Evolutionary conservation across 2,113 vertebrate species (phyloP).

Genomic region (Protobothrops flavoviridis): DNA sequence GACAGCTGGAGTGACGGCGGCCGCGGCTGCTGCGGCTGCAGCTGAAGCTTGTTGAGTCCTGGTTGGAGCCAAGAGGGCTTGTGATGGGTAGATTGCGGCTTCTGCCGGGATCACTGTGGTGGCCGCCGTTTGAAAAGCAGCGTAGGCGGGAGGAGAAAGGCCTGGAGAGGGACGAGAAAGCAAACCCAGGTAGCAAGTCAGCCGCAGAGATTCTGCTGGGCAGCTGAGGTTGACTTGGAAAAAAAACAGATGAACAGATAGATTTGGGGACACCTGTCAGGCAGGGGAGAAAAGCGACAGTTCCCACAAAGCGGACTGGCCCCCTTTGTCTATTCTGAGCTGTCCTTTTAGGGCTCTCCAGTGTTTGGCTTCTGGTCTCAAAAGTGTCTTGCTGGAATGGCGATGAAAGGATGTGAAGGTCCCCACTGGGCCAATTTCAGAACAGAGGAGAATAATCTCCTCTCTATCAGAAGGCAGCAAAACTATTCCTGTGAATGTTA

Average conservation of each 20-base stretch:
- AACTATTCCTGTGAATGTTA: not conserved
- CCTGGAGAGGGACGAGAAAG: conserved; percentile 67
- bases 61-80: conserved; percentile 82
- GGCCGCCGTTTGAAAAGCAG: conserved; percentile 85
- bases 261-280: not conserved
- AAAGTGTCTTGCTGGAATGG: not conserved
- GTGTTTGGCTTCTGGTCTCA: not conserved
- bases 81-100: conserved; percentile 87
- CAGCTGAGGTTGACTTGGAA: not conserved
- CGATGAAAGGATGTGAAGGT: not conserved
- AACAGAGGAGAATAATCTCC: not conserved
- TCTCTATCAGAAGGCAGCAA: not conserved
- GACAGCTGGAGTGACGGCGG: conserved; percentile 77
- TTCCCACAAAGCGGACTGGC: not conserved
- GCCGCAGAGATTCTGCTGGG: not conserved
- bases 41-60: conserved; percentile 75
- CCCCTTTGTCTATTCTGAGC: not conserved
- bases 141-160: conserved; percentile 90
- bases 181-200: not conserved
- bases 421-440: not conserved
- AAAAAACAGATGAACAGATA: not conserved
- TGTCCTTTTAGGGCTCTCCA: not conserved
- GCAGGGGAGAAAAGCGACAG: not conserved
- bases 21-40: conserved; percentile 55
- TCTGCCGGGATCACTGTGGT: conserved; percentile 81